Evolutionary conservation across 1,140 invertebrate species (phyloP).

Genomic region (Leptinotarsa undecemlineata): DNA sequence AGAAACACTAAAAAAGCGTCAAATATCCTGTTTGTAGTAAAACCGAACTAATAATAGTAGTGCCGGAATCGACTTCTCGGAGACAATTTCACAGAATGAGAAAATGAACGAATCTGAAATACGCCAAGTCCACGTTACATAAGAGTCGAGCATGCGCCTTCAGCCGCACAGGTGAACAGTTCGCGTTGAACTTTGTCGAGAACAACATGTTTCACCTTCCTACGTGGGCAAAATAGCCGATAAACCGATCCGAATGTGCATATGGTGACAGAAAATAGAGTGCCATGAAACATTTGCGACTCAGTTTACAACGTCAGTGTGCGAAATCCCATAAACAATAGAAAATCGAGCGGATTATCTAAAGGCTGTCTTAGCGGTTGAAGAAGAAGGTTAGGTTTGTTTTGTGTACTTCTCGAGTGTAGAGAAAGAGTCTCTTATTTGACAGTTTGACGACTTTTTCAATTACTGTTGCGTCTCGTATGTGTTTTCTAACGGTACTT

Average conservation of each 20-base stretch:
- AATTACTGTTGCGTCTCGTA: neutral
- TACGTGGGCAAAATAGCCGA: slow-evolving; percentile 45
- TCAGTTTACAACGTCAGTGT: neutral
- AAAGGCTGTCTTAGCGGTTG: neutral
- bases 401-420: neutral
- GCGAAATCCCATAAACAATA: neutral
- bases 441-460: neutral
- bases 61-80: neutral
- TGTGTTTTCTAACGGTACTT: neutral
- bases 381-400: neutral
- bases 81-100: neutral
- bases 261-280: slow-evolving; percentile 37
- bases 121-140: slow-evolving; percentile 37
- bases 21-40: slow-evolving; percentile 8
- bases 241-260: slow-evolving; percentile 32
- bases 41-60: neutral
- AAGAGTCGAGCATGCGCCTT: slow-evolving; percentile 40
- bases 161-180: slow-evolving; percentile 39
- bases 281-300: slow-evolving; percentile 24
- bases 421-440: neutral
- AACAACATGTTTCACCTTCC: slow-evolving; percentile 38
- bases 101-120: slow-evolving; percentile 19
- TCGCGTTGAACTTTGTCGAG: slow-evolving; percentile 37
- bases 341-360: neutral
- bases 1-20: neutral